Conservation (phyloP, 1,140 invertebrate species). For the Amyelois transitella region DNA sequence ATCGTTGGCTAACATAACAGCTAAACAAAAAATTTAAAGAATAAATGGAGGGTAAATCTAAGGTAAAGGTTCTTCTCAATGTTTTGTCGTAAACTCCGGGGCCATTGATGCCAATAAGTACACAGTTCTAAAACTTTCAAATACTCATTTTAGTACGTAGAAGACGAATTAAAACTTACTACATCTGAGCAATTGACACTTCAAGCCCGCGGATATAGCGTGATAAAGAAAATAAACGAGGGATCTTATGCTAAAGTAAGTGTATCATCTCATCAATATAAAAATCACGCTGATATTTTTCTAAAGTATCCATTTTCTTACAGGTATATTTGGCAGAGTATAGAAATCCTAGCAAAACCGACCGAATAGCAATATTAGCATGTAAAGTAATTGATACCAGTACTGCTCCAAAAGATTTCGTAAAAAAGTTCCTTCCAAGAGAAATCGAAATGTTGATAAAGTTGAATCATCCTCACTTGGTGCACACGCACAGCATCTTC, state of each 20-base stretch:
- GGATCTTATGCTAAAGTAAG: slow-evolving; percentile 79
- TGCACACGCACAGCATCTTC: slow-evolving; percentile 83
- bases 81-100: not conserved
- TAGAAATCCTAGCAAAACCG: slow-evolving; percentile 54
- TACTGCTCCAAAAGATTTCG: slow-evolving; percentile 82
- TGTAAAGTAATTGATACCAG: slow-evolving; percentile 85
- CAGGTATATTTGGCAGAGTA: slow-evolving; percentile 64
- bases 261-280: not conserved
- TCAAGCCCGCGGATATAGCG: slow-evolving; percentile 74
- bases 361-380: slow-evolving; percentile 63
- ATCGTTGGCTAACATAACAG: slow-evolving; percentile 49
- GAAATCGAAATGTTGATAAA: slow-evolving; percentile 83
- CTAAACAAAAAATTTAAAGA: slow-evolving; percentile 42
- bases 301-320: slow-evolving; percentile 3
- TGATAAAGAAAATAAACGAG: slow-evolving; percentile 79
- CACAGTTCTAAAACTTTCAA: too few relatives aligned
- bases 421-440: slow-evolving; percentile 83
- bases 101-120: too few relatives aligned
- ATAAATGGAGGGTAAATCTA: slow-evolving; percentile 56
- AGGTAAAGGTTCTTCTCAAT: slow-evolving; percentile 24
- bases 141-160: slow-evolving; percentile 22
- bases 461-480: slow-evolving; percentile 82
- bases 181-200: slow-evolving; percentile 76
- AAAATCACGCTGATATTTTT: not conserved
- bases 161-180: slow-evolving; percentile 57